Base-by-base conservation (phyloP, 2,113 vertebrate genomes). In the Channa maculata region DNA sequence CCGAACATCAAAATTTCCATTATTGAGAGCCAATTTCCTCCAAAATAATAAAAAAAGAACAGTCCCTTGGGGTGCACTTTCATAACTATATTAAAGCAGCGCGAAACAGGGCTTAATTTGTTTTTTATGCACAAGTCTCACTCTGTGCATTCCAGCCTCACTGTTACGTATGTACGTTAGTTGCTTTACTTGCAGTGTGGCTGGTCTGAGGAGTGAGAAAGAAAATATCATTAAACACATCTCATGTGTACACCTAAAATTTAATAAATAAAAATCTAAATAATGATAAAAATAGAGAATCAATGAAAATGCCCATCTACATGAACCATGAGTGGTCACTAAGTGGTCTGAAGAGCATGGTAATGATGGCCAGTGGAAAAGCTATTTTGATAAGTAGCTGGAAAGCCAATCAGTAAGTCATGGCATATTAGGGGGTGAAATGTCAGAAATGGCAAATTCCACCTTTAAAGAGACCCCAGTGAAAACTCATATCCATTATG, bases 1-100 rank as follows among this genome's bases (percentile, higher is more conserved):
- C 71, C 54, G 53, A 72, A 85, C 69, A 61, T 65, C 68, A 67
- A 61, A 64, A 78, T 78, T 82, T 84, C 67, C 77, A 86, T 87
- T 76, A 83, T 71, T 2, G 5, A 66, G 54, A 77, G 54, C 77
- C 72, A 80, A 75, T 89, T 88, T 84, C 37, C 51, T 36, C 9
- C 55, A 58, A 79, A 80, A 82, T 75, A 57, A 71, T 69, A 62
- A 71, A 69, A 74, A 36, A 67, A 46, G 54, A 57, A 34, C 15
- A 65, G 41, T 82, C 58, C 82, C 71, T 66, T 34, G 50, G 80
- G 75, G 66, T 67, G 64, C 62, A 80, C 62, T 77, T 77, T 83
- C 62, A 76, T 68, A 82, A 71, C 53, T 61, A 65, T 71, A 86
- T 85, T 80, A 87, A 86, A 82, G 61, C 34, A 38, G 59, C 51